These are phyloP conservation scores for Leucophenga maculata DNA, from an alignment of 2,888 invertebrate species.

Conservation along the genomic window DNA sequence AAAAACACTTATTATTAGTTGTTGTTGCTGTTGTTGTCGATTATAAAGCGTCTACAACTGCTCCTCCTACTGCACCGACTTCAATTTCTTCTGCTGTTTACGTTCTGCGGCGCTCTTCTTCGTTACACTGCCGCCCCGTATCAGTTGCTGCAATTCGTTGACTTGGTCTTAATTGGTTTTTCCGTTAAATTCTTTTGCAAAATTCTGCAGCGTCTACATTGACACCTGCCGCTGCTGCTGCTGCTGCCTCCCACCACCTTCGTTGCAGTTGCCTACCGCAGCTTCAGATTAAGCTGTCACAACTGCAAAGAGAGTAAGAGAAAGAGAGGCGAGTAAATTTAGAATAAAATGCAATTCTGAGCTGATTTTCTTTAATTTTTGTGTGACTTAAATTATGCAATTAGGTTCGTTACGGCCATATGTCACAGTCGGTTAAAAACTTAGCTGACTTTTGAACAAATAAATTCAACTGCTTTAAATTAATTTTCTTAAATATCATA, in stretches of 20 bases:
- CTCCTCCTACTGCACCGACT: neutral
- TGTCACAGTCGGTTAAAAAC: no score
- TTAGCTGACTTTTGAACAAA: no score
- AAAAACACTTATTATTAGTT: no score
- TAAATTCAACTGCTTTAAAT: no score
- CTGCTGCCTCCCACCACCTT: neutral
- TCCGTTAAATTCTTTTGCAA: conserved; percentile 16
- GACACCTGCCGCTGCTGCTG: conserved; percentile 26
- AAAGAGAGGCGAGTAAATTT: neutral
- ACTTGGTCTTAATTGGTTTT: conserved; percentile 29
- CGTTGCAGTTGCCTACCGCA: no score
- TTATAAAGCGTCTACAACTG: no score
- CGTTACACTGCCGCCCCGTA: neutral
- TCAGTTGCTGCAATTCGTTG: conserved; percentile 31
- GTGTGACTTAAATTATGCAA: neutral
- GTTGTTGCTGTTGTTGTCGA: no score
- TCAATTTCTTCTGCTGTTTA: neutral
- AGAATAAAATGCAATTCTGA: neutral
- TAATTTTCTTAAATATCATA: no score
- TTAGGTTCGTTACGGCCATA: neutral
- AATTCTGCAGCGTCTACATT: conserved; percentile 6
- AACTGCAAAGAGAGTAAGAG: neutral
- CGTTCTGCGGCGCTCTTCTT: neutral
- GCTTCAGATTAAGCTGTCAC: neutral
- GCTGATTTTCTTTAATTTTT: neutral